Conservation (phyloP, 53 echinoderm and acorn worm species). For the Zoroaster sp. region DNA sequence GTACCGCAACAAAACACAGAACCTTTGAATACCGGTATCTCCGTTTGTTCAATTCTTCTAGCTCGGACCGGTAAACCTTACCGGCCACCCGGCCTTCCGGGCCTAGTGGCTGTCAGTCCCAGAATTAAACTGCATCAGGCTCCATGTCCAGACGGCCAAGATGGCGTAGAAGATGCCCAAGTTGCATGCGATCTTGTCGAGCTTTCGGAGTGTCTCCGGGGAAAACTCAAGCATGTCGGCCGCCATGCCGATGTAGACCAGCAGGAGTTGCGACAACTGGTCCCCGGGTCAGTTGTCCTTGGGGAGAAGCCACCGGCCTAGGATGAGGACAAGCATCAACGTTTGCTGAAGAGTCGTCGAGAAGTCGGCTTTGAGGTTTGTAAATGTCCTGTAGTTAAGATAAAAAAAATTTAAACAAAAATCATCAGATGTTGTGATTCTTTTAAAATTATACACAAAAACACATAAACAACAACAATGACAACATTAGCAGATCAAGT, state of each 20-base stretch:
- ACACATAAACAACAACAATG: no score
- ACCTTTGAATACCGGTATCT: constrained; percentile 25
- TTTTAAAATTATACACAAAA: not conserved
- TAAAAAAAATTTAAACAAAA: not conserved
- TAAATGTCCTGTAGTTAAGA: constrained; percentile 62
- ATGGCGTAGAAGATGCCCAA: constrained; percentile 65
- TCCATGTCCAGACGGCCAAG: constrained; percentile 87
- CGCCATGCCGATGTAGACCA: constrained; percentile 97
- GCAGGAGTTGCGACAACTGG: constrained; percentile 88
- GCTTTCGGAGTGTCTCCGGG: constrained; percentile 74
- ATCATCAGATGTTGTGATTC: not conserved
- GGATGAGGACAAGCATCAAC: constrained; percentile 81
- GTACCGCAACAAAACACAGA: constrained; percentile 80
- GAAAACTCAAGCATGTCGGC: constrained; percentile 98
- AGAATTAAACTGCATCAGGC: constrained; percentile 82
- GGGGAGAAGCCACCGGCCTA: constrained; percentile 91
- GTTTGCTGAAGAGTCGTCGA: constrained; percentile 89
- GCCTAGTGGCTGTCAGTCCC: constrained; percentile 81
- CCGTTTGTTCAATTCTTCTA: constrained; percentile 39
- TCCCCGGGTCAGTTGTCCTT: constrained; percentile 85
- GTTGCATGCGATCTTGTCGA: constrained; percentile 73
- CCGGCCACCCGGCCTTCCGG: constrained; percentile 71
- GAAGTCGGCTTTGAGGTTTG: constrained; percentile 45
- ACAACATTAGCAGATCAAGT: no score
- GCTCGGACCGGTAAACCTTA: constrained; percentile 40